Conservation (phyloP, 2,797 vertebrate species). For the Lutjanus argentimaculatus region DNA sequence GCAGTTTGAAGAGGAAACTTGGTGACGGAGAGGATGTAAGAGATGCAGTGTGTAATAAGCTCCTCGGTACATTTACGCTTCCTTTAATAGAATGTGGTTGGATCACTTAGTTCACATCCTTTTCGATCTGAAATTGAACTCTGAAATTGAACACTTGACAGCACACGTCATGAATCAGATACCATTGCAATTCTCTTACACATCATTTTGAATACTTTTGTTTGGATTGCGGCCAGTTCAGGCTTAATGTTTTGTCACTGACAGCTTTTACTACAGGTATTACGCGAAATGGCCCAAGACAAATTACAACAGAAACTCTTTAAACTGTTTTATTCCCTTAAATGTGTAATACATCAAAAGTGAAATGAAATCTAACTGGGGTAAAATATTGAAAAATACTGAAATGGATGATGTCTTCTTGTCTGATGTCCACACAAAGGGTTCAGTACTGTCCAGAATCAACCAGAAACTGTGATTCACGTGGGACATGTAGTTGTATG, state of each 20-base stretch:
- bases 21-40: slow-evolving; percentile 6
- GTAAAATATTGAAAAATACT: no score
- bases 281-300: no score
- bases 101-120: slow-evolving; percentile 21
- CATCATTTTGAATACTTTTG: slow-evolving; percentile 6
- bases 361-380: no score
- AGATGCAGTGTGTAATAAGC: slow-evolving; percentile 9
- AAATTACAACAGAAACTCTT: no score
- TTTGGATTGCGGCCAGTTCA: not conserved
- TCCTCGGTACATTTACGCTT: slow-evolving; percentile 1
- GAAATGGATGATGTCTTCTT: no score
- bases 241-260: not conserved
- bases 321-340: no score
- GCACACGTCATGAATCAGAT: slow-evolving; percentile 16
- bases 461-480: no score
- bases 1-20: slow-evolving; percentile 11
- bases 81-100: slow-evolving; percentile 26
- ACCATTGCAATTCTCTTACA: not conserved
- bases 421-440: no score
- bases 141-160: slow-evolving; percentile 37
- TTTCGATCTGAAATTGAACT: slow-evolving; percentile 47
- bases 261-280: not conserved
- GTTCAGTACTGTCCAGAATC: no score
- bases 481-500: no score
- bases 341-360: no score